Conservation (phyloP, 2,888 invertebrate species). For the Cloeon dipterum region DNA sequence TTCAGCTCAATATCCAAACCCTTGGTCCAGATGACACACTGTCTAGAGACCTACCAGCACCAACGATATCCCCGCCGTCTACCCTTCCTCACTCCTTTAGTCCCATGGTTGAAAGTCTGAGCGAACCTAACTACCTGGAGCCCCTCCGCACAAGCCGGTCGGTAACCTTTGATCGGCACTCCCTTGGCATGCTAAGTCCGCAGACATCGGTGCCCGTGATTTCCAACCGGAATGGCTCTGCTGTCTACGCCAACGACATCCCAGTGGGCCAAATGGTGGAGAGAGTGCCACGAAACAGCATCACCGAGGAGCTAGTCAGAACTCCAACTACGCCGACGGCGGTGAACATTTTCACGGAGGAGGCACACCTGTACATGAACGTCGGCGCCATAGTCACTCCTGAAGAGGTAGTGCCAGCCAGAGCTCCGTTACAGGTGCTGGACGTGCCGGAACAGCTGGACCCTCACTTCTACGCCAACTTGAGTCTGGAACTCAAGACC, state of each 20-base stretch:
- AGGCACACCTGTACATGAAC: not conserved
- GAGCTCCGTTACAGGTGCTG: too few relatives aligned
- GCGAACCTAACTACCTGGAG: constrained; percentile 5
- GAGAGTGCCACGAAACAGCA: constrained; percentile 4
- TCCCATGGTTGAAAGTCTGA: not conserved
- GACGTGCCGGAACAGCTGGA: too few relatives aligned
- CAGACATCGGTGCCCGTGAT: constrained; percentile 23
- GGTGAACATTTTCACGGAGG: not conserved
- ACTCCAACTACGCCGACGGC: constrained; percentile 1
- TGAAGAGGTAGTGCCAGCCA: constrained; percentile 4
- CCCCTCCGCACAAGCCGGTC: constrained; percentile 2
- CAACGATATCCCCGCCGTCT: constrained; percentile 16
- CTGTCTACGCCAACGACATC: constrained; percentile 16
- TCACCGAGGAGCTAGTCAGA: not conserved
- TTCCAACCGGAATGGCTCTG: constrained; percentile 26
- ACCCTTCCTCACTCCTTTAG: constrained; percentile 14
- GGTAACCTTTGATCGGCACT: not conserved
- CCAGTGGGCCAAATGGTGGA: constrained; percentile 9
- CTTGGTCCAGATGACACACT: constrained; percentile 17
- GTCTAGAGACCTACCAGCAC: constrained; percentile 17
- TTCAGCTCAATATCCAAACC: too few relatives aligned
- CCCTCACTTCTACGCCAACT: too few relatives aligned
- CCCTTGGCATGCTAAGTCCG: constrained; percentile 19
- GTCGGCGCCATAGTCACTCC: constrained; percentile 3
- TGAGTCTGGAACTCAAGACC: too few relatives aligned